A percentile compares a stretch with the other conserved stretches of the same genome.
Evolutionary conservation across 1,140 invertebrate species (phyloP).

Genomic region (Cyrtorhinus lividipennis): DNA sequence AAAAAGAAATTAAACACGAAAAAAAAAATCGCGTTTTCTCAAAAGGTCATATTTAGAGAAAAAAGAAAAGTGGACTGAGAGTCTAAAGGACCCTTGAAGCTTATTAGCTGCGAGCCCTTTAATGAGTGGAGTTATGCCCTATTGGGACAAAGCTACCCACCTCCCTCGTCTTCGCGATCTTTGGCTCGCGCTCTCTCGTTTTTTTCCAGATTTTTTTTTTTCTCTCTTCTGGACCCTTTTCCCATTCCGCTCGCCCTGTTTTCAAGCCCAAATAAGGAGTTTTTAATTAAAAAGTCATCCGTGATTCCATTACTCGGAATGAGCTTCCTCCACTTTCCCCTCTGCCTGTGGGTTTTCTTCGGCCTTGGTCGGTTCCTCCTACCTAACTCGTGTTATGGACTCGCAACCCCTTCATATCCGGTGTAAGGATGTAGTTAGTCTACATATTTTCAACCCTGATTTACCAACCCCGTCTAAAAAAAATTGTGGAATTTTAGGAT

Average conservation of each 20-base stretch:
- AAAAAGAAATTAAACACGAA: not conserved
- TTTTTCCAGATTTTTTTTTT: not conserved
- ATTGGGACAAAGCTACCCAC: not conserved
- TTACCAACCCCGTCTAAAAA: too few relatives aligned
- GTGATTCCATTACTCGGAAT: conserved; percentile 1
- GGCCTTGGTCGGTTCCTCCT: too few relatives aligned
- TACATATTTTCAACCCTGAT: too few relatives aligned
- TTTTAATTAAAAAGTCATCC: conserved; percentile 10
- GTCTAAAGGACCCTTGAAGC: conserved; percentile 4
- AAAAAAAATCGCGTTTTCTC: not conserved
- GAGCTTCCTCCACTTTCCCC: not conserved
- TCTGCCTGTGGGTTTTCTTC: too few relatives aligned
- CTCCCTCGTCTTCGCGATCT: not conserved
- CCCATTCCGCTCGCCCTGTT: not conserved
- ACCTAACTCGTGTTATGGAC: too few relatives aligned
- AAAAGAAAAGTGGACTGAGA: not conserved
- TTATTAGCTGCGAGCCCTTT: conserved; percentile 1
- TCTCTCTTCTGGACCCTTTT: not conserved
- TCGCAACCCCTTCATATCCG: too few relatives aligned
- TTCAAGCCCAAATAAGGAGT: conserved; percentile 6
- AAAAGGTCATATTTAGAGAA: not conserved
- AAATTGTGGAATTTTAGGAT: too few relatives aligned
- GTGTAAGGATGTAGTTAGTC: too few relatives aligned
- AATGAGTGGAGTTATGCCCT: conserved; percentile 7
- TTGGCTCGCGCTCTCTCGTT: not conserved